A percentile compares a stretch with the other conserved stretches of the same genome.
These are phyloP conservation scores for Podarcis cretensis DNA, from an alignment of 2,113 vertebrate genomes.

Conservation along the genomic window DNA sequence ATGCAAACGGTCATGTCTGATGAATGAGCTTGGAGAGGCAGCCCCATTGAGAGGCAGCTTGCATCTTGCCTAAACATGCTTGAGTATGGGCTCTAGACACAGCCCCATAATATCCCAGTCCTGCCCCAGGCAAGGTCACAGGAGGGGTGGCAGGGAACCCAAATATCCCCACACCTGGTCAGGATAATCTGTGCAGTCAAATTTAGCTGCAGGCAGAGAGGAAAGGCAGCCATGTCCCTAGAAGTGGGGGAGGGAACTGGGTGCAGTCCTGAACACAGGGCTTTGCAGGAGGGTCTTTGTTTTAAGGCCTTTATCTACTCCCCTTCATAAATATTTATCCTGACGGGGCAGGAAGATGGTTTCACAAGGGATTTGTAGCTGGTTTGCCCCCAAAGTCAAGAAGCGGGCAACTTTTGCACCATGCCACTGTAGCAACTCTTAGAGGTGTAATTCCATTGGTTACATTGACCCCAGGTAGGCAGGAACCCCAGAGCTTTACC, in stretches of 20 bases:
- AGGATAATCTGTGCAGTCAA: not conserved
- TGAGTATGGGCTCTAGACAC: not conserved
- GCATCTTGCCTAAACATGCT: not conserved
- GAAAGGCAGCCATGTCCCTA: too few relatives aligned
- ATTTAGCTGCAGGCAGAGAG: not conserved
- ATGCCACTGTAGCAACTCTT: not conserved
- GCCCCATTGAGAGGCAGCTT: not conserved
- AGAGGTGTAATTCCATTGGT: not conserved
- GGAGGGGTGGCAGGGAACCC: not conserved
- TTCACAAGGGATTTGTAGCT: not conserved
- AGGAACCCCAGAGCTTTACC: constrained; percentile 75
- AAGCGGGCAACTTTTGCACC: not conserved
- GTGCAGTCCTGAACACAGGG: not conserved
- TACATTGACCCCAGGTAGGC: not conserved
- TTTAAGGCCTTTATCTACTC: not conserved
- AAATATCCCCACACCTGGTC: too few relatives aligned
- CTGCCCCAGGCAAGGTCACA: not conserved
- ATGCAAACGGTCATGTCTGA: rapidly evolving
- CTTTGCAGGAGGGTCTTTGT: not conserved
- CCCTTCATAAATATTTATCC: not conserved
- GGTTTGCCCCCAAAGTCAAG: not conserved
- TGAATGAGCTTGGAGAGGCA: not conserved
- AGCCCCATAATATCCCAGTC: not conserved
- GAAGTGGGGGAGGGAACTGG: not conserved
- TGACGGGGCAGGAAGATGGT: not conserved